Percentiles rank a stretch among this genome's conserved stretches.
These are phyloP conservation scores for Sitobion miscanthi DNA, from an alignment of 1,140 invertebrate genomes.

Conservation along the genomic window DNA sequence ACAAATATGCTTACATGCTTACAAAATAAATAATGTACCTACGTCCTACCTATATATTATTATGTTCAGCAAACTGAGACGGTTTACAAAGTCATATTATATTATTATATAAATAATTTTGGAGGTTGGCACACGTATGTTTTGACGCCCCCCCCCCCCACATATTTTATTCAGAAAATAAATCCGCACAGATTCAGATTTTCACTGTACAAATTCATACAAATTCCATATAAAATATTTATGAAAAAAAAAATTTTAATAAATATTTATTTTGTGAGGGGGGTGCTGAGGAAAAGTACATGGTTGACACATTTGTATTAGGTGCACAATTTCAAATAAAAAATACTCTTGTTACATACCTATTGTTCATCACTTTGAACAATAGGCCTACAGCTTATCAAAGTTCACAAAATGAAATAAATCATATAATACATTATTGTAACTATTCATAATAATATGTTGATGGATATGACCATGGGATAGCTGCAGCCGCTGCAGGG, in stretches of 20 bases:
- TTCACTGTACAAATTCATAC: too few relatives aligned
- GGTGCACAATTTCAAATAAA: not conserved
- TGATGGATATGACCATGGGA: not conserved
- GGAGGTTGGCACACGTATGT: not conserved
- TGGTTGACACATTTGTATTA: not conserved
- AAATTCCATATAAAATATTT: too few relatives aligned
- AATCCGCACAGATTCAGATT: too few relatives aligned
- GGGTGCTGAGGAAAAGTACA: too few relatives aligned
- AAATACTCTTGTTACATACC: not conserved
- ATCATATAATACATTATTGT: not conserved
- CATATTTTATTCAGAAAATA: too few relatives aligned
- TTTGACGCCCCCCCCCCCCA: too few relatives aligned
- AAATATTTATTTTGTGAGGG: too few relatives aligned
- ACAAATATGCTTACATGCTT: not conserved
- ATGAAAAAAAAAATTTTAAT: too few relatives aligned
- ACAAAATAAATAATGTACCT: not conserved
- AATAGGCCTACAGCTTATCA: not conserved
- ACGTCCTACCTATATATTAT: not conserved
- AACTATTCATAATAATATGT: not conserved
- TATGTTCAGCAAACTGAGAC: not conserved
- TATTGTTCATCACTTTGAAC: not conserved
- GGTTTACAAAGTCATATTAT: too few relatives aligned
- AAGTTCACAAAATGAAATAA: not conserved
- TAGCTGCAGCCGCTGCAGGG: too few relatives aligned
- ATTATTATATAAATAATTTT: not conserved